These are phyloP conservation scores for Ennomos quercinarius DNA, from an alignment of 2,888 invertebrate genomes.

Conservation along the genomic window DNA sequence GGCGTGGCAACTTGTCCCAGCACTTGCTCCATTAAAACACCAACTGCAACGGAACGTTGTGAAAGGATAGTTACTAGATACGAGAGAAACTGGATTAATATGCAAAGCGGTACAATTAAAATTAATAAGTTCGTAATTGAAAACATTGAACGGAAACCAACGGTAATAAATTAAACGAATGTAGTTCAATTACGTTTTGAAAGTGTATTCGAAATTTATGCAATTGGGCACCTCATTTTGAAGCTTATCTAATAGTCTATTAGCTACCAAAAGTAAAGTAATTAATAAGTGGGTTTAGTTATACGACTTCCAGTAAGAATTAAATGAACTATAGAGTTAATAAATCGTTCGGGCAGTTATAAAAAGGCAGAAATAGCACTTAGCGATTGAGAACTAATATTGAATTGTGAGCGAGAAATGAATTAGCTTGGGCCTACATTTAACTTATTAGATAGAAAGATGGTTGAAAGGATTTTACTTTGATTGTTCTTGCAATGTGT, in stretches of 20 bases:
- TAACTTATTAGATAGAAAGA: too few relatives aligned
- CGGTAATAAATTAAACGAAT: constrained; percentile 36
- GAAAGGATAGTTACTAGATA: constrained; percentile 44
- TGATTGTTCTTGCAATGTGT: too few relatives aligned
- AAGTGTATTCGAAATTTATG: constrained; percentile 27
- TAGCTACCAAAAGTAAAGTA: constrained; percentile 8
- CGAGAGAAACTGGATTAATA: constrained; percentile 44
- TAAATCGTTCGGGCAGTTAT: not conserved
- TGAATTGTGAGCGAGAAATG: too few relatives aligned
- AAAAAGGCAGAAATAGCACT: too few relatives aligned
- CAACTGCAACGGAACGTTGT: constrained; percentile 52
- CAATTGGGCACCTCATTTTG: constrained; percentile 24
- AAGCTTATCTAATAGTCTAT: constrained; percentile 19
- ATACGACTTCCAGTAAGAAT: not conserved
- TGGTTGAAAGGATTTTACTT: too few relatives aligned
- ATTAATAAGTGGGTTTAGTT: constrained; percentile 12
- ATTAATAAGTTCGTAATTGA: constrained; percentile 43
- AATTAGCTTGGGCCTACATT: too few relatives aligned
- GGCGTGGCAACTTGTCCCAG: constrained; percentile 55
- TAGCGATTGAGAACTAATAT: too few relatives aligned
- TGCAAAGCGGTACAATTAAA: constrained; percentile 49
- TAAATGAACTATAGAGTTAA: not conserved
- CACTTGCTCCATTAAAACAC: constrained; percentile 56
- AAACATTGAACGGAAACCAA: constrained; percentile 42
- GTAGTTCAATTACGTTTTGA: constrained; percentile 38